Percentiles rank a stretch among this genome's conserved stretches.
Conservation (phyloP, 2,888 invertebrate genomes). For the Unio pictorum region DNA sequence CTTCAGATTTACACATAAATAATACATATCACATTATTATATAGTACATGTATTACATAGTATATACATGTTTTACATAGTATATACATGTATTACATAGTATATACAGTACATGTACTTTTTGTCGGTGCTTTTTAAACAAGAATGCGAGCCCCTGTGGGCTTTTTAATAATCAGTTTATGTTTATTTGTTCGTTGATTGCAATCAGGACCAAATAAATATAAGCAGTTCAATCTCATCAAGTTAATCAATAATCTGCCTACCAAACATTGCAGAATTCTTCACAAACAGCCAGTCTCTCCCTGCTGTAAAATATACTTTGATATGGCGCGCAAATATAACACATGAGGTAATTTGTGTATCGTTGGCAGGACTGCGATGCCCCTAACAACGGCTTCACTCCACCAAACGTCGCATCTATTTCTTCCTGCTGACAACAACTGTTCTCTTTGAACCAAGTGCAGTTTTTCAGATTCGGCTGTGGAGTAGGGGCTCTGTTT, state of each 20-base stretch:
- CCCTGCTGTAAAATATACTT: slow-evolving; percentile 66
- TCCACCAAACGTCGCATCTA: slow-evolving; percentile 69
- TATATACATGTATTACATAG: no score
- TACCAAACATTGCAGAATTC: slow-evolving; percentile 70
- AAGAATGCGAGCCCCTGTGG: no score
- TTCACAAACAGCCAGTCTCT: slow-evolving; percentile 69
- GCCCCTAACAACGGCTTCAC: slow-evolving; percentile 71
- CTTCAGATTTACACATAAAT: no score
- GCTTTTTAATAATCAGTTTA: no score
- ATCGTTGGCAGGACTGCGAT: slow-evolving; percentile 66
- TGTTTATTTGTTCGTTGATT: no score
- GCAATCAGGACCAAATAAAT: no score
- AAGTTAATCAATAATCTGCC: not conserved
- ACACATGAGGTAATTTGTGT: slow-evolving; percentile 71
- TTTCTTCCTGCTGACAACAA: slow-evolving; percentile 71
- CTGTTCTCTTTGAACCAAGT: slow-evolving; percentile 71
- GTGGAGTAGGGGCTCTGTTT: slow-evolving; percentile 69
- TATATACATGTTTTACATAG: no score
- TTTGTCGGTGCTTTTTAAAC: no score
- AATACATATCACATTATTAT: no score
- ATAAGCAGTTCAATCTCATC: no score
- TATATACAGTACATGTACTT: no score
- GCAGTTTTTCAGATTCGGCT: slow-evolving; percentile 69
- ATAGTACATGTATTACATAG: no score
- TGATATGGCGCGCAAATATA: slow-evolving; percentile 71